Percentiles rank a stretch among this genome's conserved stretches.
These are phyloP conservation scores for Rhamnusium bicolor DNA, from an alignment of 2,888 invertebrate genomes.

Conservation along the genomic window DNA sequence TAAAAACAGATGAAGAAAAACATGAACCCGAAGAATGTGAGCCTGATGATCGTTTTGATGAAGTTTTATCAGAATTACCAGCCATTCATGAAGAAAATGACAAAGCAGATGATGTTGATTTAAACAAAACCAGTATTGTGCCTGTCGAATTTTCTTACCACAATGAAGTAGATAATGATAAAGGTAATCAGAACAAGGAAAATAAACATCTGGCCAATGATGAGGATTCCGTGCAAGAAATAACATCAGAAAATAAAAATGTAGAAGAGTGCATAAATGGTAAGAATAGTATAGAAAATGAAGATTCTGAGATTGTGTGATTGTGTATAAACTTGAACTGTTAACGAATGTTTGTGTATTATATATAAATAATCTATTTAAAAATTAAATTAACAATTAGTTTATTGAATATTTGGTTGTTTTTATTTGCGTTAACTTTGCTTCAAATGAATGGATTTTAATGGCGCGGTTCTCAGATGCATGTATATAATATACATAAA, in stretches of 20 bases:
- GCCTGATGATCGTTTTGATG: constrained; percentile 1
- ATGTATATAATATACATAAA: no score
- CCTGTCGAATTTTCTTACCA: not conserved
- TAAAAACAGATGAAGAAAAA: constrained; percentile 35
- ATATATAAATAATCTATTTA: no score
- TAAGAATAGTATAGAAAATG: not conserved
- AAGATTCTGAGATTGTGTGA: not conserved
- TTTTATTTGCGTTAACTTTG: no score
- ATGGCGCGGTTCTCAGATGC: no score
- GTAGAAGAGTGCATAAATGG: not conserved
- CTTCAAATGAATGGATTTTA: no score
- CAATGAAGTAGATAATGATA: not conserved
- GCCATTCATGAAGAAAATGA: constrained; percentile 5
- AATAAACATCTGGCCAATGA: not conserved
- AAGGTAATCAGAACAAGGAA: constrained; percentile 4
- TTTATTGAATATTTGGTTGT: no score
- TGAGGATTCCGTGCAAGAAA: not conserved
- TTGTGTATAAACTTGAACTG: no score
- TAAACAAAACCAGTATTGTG: not conserved
- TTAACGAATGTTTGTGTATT: no score
- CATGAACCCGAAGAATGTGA: constrained; percentile 2
- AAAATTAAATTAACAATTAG: no score
- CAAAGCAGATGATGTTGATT: not conserved
- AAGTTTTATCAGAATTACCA: constrained; percentile 11
- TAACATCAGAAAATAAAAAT: not conserved